Evolutionary conservation across 2,113 vertebrate species (phyloP).

Genomic region (Bos taurus): ARS-UCD2.0 NC_037332.1:57048001-57048500

Average conservation of each 20-base stretch:
- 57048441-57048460: background rate
- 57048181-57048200: background rate
- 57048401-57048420: background rate
- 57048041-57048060: background rate
- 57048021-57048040: background rate
- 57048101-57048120: background rate
- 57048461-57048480: background rate
- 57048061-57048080: background rate
- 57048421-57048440: background rate
- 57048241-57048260: background rate
- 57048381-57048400: conserved; percentile 2
- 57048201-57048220: background rate
- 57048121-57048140: background rate
- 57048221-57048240: background rate
- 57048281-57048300: background rate
- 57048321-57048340: background rate
- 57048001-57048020: background rate
- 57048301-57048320: background rate
- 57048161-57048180: background rate
- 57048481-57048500: background rate
- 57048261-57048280: background rate
- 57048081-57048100: background rate
- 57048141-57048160: background rate
- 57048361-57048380: background rate
- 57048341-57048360: background rate